phyloP scores from a whole-genome alignment of 2,113 vertebrate species.

The Dipodomys stephensi region DNA sequence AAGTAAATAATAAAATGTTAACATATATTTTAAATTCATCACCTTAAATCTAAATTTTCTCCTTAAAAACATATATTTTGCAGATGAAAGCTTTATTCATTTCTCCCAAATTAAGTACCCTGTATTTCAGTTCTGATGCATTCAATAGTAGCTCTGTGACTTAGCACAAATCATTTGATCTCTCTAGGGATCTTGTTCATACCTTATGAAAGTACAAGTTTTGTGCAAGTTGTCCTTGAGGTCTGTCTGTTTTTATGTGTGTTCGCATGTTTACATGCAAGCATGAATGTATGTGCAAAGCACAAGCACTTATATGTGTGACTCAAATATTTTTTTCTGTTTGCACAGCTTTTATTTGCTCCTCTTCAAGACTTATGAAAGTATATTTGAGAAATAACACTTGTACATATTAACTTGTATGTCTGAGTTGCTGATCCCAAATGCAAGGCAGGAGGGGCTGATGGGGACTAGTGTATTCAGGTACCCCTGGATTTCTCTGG shows the following conservation, averaged over 20 bases:
- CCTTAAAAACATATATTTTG: background rate
- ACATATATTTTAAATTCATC: background rate
- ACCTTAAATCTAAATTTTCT: background rate
- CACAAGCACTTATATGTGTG: too few species aligned
- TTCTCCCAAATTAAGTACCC: background rate
- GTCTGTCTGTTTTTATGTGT: background rate
- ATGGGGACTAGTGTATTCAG: fast-evolving
- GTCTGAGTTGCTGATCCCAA: background rate
- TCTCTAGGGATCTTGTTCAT: background rate
- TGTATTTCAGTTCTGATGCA: background rate
- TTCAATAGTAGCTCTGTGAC: background rate
- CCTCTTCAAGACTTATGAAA: background rate
- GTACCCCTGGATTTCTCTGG: background rate
- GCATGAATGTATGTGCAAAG: background rate
- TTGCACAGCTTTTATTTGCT: background rate
- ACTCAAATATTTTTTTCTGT: background rate
- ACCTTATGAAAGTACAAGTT: background rate
- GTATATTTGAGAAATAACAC: background rate
- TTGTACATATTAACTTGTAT: background rate
- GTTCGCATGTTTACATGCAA: background rate
- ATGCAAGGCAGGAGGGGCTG: background rate
- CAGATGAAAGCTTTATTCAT: background rate
- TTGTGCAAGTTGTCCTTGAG: background rate
- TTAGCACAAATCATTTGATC: background rate
- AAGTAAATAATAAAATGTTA: background rate